Evolutionary conservation across 2,113 vertebrate species (phyloP).

Genomic region (Pelecanus crispus): DNA sequence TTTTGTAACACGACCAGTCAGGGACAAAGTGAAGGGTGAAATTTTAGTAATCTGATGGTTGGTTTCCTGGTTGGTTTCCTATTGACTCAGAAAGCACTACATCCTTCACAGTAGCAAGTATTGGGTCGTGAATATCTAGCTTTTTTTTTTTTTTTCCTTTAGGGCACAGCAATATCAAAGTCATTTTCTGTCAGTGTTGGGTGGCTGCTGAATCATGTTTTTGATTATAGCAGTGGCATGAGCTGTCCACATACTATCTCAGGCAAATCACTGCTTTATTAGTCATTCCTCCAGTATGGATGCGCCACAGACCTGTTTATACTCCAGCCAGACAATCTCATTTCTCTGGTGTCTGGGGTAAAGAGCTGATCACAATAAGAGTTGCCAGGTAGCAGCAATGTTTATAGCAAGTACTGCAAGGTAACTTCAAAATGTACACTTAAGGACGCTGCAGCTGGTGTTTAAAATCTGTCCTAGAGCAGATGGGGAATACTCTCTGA

Average conservation of each 20-base stretch:
- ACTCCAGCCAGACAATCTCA: not conserved
- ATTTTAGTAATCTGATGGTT: not conserved
- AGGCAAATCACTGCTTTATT: not conserved
- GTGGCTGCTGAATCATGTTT: not conserved
- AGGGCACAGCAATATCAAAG: not conserved
- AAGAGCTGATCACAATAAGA: not conserved
- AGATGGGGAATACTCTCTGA: conserved; percentile 48
- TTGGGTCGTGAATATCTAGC: not conserved
- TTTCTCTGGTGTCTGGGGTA: not conserved
- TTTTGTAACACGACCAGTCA: not conserved
- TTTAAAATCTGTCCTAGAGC: conserved; percentile 26
- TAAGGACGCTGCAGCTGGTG: conserved; percentile 6
- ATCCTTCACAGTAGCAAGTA: not conserved
- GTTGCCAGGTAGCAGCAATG: not conserved
- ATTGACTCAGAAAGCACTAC: not conserved
- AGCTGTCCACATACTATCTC: not conserved
- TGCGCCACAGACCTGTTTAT: not conserved
- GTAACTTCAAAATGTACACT: not conserved
- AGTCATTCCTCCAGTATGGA: not conserved
- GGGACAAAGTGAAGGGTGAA: not conserved
- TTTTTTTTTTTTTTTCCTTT: not conserved
- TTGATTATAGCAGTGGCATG: not conserved
- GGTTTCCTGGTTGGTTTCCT: not conserved
- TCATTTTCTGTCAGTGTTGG: not conserved
- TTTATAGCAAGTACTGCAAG: not conserved